These are phyloP conservation scores for Saccopteryx leptura DNA, from an alignment of 2,113 vertebrate genomes.

Conservation along the genomic window DNA sequence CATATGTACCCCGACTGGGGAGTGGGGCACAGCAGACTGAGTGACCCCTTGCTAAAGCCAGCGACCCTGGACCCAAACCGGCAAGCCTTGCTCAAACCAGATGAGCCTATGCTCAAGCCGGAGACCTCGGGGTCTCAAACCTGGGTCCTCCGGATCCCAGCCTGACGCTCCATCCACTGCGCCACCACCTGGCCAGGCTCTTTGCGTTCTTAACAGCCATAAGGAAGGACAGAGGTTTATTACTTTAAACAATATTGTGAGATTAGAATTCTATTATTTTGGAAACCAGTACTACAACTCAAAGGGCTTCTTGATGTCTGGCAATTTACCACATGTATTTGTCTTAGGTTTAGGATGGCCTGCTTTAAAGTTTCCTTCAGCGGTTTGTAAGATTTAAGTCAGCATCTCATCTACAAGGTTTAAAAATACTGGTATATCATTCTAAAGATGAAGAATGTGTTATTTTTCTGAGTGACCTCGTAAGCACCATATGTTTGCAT, in stretches of 20 bases:
- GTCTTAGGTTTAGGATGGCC: background rate
- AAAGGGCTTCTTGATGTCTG: background rate
- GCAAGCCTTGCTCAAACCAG: too few relatives aligned
- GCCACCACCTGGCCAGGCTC: too few relatives aligned
- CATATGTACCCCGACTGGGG: too few relatives aligned
- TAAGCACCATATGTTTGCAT: background rate
- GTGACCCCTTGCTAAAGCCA: too few relatives aligned
- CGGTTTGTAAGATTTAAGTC: constrained; percentile 37
- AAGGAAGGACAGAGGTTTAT: constrained; percentile 10
- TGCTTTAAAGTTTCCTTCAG: constrained; percentile 1
- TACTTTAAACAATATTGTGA: constrained; percentile 15
- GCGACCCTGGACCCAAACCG: too few relatives aligned
- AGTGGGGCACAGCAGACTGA: too few relatives aligned
- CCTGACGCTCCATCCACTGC: too few relatives aligned
- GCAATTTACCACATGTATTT: background rate
- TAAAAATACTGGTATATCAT: background rate
- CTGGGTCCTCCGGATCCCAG: too few relatives aligned
- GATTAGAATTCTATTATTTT: background rate
- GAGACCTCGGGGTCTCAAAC: too few relatives aligned
- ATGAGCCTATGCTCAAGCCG: too few relatives aligned
- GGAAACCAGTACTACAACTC: background rate
- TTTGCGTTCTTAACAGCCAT: background rate
- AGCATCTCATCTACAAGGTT: background rate
- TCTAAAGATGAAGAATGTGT: background rate
- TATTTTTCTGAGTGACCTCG: background rate